phyloP scores from a whole-genome alignment of 2,797 vertebrate genomes.

The Oreonectes daqikongensis region DNA sequence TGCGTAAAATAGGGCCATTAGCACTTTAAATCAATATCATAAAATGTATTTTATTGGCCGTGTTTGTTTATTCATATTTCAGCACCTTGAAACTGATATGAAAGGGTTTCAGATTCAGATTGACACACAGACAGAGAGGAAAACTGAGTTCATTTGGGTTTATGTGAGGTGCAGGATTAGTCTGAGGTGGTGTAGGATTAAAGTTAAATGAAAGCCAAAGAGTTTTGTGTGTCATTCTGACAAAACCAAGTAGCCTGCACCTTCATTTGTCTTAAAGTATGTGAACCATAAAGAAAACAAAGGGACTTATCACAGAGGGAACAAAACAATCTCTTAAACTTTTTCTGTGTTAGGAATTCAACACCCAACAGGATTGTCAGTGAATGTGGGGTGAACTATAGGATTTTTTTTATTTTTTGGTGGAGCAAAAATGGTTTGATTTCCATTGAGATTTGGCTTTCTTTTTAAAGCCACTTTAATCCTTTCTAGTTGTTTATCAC shows the following conservation, averaged over 20 bases:
- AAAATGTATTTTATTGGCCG: background rate
- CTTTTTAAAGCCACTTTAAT: too few relatives aligned
- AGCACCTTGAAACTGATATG: background rate
- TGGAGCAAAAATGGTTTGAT: too few relatives aligned
- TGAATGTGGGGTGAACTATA: background rate
- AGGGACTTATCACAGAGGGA: slow-evolving; percentile 1
- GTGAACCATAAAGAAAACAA: slow-evolving; percentile 2
- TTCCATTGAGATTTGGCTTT: too few relatives aligned
- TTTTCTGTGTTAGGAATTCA: background rate
- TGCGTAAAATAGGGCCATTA: background rate
- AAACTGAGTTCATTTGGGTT: background rate
- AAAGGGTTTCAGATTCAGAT: background rate
- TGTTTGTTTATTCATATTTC: too few relatives aligned
- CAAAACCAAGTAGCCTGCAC: background rate
- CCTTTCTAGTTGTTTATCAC: too few relatives aligned
- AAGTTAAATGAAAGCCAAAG: slow-evolving; percentile 12
- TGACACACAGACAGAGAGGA: background rate
- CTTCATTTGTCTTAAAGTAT: background rate
- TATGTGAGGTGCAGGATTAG: background rate
- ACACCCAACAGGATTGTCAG: background rate
- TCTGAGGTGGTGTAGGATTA: background rate
- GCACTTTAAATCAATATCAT: background rate
- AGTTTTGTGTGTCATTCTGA: slow-evolving; percentile 15
- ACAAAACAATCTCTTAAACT: background rate
- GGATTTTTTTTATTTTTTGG: background rate